Evolutionary conservation across 2,113 vertebrate genomes (phyloP).

Genomic region (Apteryx mantelli): DNA sequence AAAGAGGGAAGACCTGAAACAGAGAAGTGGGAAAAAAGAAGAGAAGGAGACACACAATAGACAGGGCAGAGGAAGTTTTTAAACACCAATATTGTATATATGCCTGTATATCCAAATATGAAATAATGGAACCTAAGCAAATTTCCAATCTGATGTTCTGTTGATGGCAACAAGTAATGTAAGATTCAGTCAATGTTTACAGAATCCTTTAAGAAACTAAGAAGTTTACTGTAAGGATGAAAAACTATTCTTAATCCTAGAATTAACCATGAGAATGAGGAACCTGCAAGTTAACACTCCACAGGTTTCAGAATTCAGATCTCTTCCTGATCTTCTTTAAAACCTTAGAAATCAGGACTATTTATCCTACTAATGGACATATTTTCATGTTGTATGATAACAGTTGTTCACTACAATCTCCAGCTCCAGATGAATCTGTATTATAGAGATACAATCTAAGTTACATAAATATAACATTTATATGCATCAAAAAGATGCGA

Average conservation of each 20-base stretch:
- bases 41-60: not conserved
- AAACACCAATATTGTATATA: not conserved
- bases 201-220: not conserved
- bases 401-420: not conserved
- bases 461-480: not conserved
- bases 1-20: conserved; percentile 54
- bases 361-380: not conserved
- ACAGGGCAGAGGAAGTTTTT: not conserved
- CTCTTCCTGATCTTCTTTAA: not conserved
- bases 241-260: not conserved
- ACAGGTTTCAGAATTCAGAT: conserved; percentile 1
- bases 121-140: not conserved
- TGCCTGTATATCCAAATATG: not conserved
- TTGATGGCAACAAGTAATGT: not conserved
- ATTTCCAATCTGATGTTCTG: not conserved
- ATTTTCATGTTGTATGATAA: not conserved
- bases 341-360: not conserved
- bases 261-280: not conserved
- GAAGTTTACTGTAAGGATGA: not conserved
- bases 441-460: not conserved
- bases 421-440: not conserved
- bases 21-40: conserved; percentile 39
- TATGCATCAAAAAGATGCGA: not conserved
- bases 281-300: not conserved
- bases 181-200: not conserved